Conservation (phyloP, 2,113 vertebrate species). For the Sceloporus tristichus region DNA sequence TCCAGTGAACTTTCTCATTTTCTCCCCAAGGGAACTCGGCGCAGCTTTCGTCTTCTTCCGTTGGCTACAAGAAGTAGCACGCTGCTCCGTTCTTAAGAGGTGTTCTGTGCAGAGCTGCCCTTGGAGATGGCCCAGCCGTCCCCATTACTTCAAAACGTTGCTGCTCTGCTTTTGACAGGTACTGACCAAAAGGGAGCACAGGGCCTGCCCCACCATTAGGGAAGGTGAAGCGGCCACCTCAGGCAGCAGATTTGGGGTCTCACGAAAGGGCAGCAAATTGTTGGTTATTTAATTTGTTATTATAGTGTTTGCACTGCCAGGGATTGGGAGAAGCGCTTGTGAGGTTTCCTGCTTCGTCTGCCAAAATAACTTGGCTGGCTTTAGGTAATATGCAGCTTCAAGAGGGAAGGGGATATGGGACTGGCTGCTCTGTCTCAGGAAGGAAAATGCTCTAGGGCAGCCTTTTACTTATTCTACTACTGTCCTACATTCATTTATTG, state of each 20-base stretch:
- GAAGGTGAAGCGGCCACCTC: neutral
- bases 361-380: neutral
- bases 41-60: neutral
- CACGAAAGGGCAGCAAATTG: neutral
- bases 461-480: too few species aligned
- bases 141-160: neutral
- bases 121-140: neutral
- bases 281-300: neutral
- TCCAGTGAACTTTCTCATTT: neutral
- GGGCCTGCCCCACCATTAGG: neutral
- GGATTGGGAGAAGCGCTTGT: neutral
- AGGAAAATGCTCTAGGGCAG: too few species aligned
- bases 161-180: neutral
- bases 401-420: too few species aligned
- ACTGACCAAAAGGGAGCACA: neutral
- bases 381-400: neutral
- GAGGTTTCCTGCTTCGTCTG: neutral
- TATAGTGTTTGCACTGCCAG: neutral
- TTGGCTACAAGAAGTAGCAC: neutral
- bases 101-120: too few species aligned
- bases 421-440: too few species aligned
- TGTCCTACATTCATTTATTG: too few species aligned
- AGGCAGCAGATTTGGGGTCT: neutral
- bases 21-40: neutral
- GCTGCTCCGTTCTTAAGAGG: neutral